Percentiles rank a stretch among this genome's conserved stretches.
Conservation (phyloP, 2,113 vertebrate species). For the Apteryx owenii region DNA sequence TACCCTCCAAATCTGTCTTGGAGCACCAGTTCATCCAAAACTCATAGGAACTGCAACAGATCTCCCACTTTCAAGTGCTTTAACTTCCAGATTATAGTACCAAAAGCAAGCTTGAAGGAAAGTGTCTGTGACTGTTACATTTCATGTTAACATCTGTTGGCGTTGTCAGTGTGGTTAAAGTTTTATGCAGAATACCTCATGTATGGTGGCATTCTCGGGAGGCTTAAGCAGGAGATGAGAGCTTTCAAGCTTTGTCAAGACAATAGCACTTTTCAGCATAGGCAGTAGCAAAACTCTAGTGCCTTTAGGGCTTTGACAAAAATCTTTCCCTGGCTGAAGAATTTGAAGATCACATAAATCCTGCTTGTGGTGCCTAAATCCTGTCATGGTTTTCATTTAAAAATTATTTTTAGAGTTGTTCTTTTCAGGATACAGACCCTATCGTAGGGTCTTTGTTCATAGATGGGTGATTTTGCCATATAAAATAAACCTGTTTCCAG, state of each 20-base stretch:
- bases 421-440: not conserved
- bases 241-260: not conserved
- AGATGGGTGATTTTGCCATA: not conserved
- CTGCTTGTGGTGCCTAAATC: not conserved
- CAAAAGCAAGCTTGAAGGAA: not conserved
- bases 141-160: not conserved
- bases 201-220: fast-evolving
- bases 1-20: not conserved
- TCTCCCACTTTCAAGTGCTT: not conserved
- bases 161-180: not conserved
- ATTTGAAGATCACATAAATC: not conserved
- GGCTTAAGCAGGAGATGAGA: not conserved
- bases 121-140: not conserved
- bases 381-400: not conserved
- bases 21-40: not conserved
- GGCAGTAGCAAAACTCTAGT: not conserved
- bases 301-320: not conserved
- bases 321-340: not conserved
- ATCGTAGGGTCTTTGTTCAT: not conserved
- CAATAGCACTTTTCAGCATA: too few relatives aligned
- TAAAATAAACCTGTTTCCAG: not conserved
- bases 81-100: not conserved
- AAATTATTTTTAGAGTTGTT: not conserved
- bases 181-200: not conserved
- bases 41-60: not conserved